These are phyloP conservation scores for Allolobophora icterica DNA, from an alignment of 2,888 invertebrate species.

Conservation along the genomic window DNA sequence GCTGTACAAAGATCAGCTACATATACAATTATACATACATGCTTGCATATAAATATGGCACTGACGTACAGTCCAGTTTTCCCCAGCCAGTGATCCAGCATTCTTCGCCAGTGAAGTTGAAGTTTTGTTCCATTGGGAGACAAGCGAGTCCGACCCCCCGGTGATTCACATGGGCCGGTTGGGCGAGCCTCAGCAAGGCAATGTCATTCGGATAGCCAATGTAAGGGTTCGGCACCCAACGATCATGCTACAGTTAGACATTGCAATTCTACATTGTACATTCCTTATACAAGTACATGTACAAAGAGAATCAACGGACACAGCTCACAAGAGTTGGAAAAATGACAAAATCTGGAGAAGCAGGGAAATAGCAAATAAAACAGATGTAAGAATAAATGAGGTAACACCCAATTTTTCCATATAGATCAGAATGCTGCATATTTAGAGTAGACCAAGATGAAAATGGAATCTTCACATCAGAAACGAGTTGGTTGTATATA, in stretches of 20 bases:
- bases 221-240: constrained; percentile 37
- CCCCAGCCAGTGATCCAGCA: constrained; percentile 48
- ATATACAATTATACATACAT: neutral
- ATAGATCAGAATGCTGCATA: too few relatives aligned
- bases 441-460: too few relatives aligned
- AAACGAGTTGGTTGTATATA: too few relatives aligned
- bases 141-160: constrained; percentile 35
- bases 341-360: too few relatives aligned
- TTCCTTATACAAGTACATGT: too few relatives aligned
- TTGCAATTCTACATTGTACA: too few relatives aligned
- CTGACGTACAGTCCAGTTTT: constrained; percentile 34
- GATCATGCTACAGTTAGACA: constrained; percentile 38
- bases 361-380: too few relatives aligned
- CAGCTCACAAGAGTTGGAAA: too few relatives aligned
- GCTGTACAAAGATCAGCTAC: too few relatives aligned
- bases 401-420: too few relatives aligned
- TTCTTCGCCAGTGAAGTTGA: constrained; percentile 43
- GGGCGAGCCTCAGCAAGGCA: constrained; percentile 41
- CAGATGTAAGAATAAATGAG: too few relatives aligned
- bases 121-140: constrained; percentile 33
- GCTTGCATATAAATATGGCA: neutral
- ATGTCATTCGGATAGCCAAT: constrained; percentile 44
- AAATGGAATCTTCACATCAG: too few relatives aligned
- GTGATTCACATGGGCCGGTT: constrained; percentile 33
- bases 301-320: neutral